These are phyloP conservation scores for Nothocercus nigrocapillus DNA, from an alignment of 2,113 vertebrate genomes.

Conservation along the genomic window DNA sequence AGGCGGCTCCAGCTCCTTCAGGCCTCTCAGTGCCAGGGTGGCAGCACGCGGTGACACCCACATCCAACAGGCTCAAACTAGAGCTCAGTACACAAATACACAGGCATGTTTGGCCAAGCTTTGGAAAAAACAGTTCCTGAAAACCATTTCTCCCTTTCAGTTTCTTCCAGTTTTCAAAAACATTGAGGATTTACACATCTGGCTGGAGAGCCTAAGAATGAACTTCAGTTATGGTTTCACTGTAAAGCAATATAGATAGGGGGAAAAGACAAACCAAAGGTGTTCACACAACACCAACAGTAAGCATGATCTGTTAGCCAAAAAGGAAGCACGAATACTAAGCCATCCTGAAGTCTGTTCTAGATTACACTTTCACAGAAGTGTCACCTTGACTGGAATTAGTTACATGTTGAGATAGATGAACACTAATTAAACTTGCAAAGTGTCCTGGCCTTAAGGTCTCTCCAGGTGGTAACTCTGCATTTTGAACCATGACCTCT, in stretches of 20 bases:
- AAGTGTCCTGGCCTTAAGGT: rapidly evolving
- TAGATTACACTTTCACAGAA: neutral
- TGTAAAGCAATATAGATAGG: neutral
- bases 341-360: neutral
- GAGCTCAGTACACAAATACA: rapidly evolving
- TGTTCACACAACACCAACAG: neutral
- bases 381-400: neutral
- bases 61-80: neutral
- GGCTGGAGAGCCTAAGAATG: neutral
- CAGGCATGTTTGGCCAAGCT: neutral
- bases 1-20: neutral
- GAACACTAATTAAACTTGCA: neutral
- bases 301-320: neutral
- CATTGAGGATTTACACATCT: too few species aligned
- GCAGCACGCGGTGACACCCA: neutral
- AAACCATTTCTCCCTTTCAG: neutral
- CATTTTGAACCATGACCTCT: neutral
- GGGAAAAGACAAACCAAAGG: neutral
- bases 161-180: neutral
- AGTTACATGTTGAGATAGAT: neutral
- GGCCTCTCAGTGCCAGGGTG: neutral
- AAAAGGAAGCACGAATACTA: neutral
- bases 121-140: neutral
- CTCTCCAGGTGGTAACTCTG: neutral
- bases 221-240: neutral